Base-by-base conservation (phyloP, 2,888 invertebrate species). In the Drosophila mayaguana region DNA sequence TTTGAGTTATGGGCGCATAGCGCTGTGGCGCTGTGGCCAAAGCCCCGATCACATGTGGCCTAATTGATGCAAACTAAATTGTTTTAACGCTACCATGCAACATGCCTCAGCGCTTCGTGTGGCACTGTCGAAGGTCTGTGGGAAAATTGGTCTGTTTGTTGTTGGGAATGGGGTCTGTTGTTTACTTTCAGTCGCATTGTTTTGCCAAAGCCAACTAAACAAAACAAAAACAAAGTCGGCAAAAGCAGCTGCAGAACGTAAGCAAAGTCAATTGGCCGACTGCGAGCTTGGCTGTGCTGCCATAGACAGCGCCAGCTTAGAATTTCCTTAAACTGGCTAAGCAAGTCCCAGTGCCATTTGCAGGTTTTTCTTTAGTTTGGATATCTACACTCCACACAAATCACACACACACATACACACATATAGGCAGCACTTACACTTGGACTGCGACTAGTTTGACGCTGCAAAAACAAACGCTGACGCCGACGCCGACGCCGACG, bases 111-210 rank as follows among this genome's bases (percentile, higher is more conserved):
- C 18, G 12, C 50, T 8, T 9, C 25, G 22, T 25, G 45, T 9
- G 2, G 25, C 9, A 25, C 25, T 36, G 38, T 8, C n/a, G 48
- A 14, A 28, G 22, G 48, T 65, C 61, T 63, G 68, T 78, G 75
- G 61, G 78, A 67, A 68, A 72, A 68, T 57, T 60, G 65, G 46
- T 32, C 54, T 50, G 64, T 61, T 74, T 63, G 72, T 73, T 77
- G 76, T 86, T 89, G 89, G 85, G 88, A 89, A 89, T 83, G 80
- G 71, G 89, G 89, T 82, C 88, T 80, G 76, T 75, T 72, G 76
- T 81, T 80, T 86, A 80, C 89, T 88, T 84, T 87, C 78, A 66
- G 76, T 73, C 70, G 74, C 57, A 63, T 79, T 73, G 78, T 72
- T 74, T 70, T 71, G 51, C 53, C 62, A 63, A 28, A 66, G 40